Evolutionary conservation across 2,113 vertebrate species (phyloP).

Genomic region (Phaethon lepturus): DNA sequence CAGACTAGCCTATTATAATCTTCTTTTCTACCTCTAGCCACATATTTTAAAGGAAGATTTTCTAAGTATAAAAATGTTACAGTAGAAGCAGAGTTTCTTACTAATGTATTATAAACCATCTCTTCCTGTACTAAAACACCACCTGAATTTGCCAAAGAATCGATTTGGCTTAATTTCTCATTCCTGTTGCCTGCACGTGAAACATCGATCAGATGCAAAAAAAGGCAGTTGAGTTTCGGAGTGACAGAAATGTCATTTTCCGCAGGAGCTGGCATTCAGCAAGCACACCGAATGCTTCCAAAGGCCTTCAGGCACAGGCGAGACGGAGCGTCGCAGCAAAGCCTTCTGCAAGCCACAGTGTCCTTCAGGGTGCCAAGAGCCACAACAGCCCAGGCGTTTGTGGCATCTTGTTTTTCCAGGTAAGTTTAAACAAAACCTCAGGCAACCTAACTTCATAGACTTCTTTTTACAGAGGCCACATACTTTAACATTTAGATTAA

Average conservation of each 20-base stretch:
- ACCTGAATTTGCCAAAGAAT: background rate
- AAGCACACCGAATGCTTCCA: background rate
- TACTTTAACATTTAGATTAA: background rate
- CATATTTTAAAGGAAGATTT: background rate
- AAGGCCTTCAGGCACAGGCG: background rate
- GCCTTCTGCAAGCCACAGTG: background rate
- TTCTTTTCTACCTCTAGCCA: slow-evolving; percentile 7
- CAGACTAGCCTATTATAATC: background rate
- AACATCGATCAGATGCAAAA: accelerated
- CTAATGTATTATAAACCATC: background rate
- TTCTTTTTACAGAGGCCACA: background rate
- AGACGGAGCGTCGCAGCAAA: accelerated
- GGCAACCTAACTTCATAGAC: background rate
- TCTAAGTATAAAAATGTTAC: background rate
- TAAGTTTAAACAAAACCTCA: background rate
- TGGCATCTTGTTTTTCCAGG: background rate
- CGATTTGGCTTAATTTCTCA: background rate
- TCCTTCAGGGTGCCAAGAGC: background rate
- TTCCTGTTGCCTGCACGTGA: background rate
- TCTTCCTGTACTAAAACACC: background rate
- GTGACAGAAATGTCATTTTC: background rate
- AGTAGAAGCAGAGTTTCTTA: background rate
- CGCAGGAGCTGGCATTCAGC: background rate
- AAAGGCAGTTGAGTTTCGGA: background rate
- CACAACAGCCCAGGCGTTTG: accelerated